Evolutionary conservation across 53 echinoderm and acorn worm genomes (phyloP).

Genomic region (Paracentrotus lividus): DNA sequence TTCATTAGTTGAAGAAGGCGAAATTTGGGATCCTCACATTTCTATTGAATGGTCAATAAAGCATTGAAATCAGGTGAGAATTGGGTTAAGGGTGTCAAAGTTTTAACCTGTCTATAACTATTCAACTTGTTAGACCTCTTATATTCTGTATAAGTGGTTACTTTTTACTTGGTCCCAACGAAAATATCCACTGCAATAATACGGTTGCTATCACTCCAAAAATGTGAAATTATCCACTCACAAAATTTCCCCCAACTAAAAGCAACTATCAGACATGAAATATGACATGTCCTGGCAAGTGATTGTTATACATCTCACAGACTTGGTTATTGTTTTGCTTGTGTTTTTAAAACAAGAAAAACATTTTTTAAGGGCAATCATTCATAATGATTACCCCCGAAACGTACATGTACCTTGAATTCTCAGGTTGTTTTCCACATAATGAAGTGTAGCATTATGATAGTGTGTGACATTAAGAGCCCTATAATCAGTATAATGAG

Average conservation of each 20-base stretch:
- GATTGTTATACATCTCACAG: background rate
- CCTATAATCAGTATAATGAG: background rate
- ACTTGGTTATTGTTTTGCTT: background rate
- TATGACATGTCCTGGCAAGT: background rate
- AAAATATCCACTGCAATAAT: too few relatives aligned
- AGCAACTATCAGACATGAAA: too few relatives aligned
- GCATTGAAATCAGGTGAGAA: background rate
- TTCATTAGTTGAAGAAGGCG: background rate
- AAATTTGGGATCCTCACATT: background rate
- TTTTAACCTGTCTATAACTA: background rate
- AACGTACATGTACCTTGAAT: background rate
- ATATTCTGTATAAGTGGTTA: too few relatives aligned
- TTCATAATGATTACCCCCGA: background rate
- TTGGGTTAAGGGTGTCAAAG: background rate
- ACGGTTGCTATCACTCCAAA: too few relatives aligned
- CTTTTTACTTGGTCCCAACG: too few relatives aligned
- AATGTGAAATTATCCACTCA: too few relatives aligned
- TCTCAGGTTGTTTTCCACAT: background rate
- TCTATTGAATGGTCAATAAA: conserved; percentile 1
- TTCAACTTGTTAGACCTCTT: background rate
- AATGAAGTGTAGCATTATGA: too few relatives aligned
- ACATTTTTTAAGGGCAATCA: background rate
- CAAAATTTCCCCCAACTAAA: too few relatives aligned
- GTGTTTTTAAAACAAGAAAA: background rate
- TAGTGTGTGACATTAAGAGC: background rate